Evolutionary conservation across 2,888 invertebrate genomes (phyloP).

Genomic region (Tachina lurida): DNA sequence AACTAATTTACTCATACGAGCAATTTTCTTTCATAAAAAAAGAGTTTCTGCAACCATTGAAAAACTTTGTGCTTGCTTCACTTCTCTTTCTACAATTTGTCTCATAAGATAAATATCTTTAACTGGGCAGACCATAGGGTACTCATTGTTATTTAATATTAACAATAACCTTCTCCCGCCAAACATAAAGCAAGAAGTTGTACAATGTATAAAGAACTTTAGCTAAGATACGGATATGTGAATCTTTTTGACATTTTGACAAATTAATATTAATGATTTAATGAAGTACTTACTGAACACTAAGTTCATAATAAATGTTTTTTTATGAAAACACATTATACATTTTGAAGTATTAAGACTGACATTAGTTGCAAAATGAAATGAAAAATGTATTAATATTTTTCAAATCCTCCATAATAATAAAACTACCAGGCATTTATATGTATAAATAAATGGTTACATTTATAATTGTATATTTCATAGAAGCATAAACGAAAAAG

Average conservation of each 20-base stretch:
- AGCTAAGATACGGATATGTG: slow-evolving; percentile 2
- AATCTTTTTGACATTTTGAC: slow-evolving; percentile 40
- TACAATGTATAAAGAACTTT: background rate
- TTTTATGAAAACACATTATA: slow-evolving; percentile 3
- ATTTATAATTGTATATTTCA: background rate
- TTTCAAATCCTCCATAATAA: background rate
- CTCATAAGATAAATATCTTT: too few species aligned
- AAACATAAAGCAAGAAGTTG: background rate
- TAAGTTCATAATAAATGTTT: background rate
- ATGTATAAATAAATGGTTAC: background rate
- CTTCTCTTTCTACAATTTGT: too few species aligned
- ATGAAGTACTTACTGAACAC: slow-evolving; percentile 24
- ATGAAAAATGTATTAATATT: slow-evolving; percentile 37
- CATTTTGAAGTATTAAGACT: slow-evolving; percentile 8
- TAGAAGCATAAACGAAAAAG: too few species aligned
- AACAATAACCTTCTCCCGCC: background rate
- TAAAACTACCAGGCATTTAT: background rate
- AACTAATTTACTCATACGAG: too few species aligned
- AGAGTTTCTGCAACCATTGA: too few species aligned
- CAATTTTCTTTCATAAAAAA: too few species aligned
- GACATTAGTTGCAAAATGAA: background rate
- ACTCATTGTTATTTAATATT: background rate
- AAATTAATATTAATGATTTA: slow-evolving; percentile 54
- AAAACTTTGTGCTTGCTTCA: too few species aligned
- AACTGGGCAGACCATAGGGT: background rate